A percentile compares a stretch with the other conserved stretches of the same genome.
Conservation (phyloP, 2,888 invertebrate species). For the Ochropleura plecta region DNA sequence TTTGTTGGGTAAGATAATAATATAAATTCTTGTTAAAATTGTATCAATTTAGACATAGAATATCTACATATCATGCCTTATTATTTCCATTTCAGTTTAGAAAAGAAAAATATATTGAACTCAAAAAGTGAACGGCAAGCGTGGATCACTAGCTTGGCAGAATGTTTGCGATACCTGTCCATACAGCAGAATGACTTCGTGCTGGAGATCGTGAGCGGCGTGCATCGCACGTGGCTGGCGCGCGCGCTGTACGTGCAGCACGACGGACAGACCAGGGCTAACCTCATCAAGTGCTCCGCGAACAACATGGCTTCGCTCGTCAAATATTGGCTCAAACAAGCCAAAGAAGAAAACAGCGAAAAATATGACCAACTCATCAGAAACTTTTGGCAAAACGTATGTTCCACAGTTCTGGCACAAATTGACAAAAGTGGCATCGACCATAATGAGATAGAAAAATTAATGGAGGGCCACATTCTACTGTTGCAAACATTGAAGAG, state of each 20-base stretch:
- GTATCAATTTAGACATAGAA: not conserved
- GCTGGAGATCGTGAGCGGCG: constrained; percentile 71
- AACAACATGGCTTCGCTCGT: constrained; percentile 74
- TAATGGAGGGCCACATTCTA: constrained; percentile 81
- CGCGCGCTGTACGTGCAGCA: constrained; percentile 57
- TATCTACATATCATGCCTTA: not conserved
- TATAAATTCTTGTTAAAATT: not conserved
- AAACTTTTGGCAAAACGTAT: constrained; percentile 84
- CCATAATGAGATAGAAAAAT: constrained; percentile 81
- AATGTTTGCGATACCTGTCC: constrained; percentile 91
- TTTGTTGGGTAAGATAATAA: constrained; percentile 90
- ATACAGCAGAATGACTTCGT: constrained; percentile 69
- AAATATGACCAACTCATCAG: constrained; percentile 79
- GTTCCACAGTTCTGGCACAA: constrained; percentile 74
- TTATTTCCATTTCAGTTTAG: constrained; percentile 86
- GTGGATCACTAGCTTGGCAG: constrained; percentile 92
- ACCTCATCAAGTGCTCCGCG: constrained; percentile 74
- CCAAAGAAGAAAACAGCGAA: constrained; percentile 67
- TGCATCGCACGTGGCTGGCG: constrained; percentile 78
- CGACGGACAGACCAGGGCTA: constrained; percentile 61
- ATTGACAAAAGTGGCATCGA: constrained; percentile 81
- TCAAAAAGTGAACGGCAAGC: constrained; percentile 93
- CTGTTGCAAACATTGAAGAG: constrained; percentile 77
- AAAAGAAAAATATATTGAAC: constrained; percentile 89
- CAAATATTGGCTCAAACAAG: constrained; percentile 80